Base-by-base conservation (phyloP, 2,888 invertebrate genomes). In the Ptycholaimellus sp. region DNA sequence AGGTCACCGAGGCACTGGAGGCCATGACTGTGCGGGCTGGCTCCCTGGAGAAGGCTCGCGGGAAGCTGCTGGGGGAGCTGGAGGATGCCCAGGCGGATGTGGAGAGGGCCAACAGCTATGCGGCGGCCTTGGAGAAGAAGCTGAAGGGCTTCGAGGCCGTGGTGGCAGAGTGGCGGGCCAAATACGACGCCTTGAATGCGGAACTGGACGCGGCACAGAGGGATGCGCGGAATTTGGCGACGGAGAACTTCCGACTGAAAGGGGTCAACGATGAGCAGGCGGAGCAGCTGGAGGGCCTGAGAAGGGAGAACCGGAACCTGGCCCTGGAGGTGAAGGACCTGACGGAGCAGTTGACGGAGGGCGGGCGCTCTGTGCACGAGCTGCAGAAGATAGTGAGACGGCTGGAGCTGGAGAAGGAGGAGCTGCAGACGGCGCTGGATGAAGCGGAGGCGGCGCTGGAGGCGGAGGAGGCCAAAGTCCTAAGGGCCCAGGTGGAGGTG, bases 141-240 rank as follows among this genome's bases (percentile, higher is more conserved):
- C 90, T 93, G 70, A 87, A 90, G 70, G 82, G 82, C 53, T 96
- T 96, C 72, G 96, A 96, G 73, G 90, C 90, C 70, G 85, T 90
- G 69, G 80, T 93, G 63, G 78, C 81, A 54, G 96, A 96, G 75
- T 96, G 96, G 96, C 90, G 90, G 68, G 76, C 83, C 68, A 93
- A 93, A 72, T 61, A 81, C 59, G 85, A 90, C 60, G 93, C 93
- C 65, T 72, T 87, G 56, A 78, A 82, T 46, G 79, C 81, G 56
- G 96, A 96, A 65, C 73, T 96, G 46, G 96, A 96, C 60, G 85
- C 83, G 59, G 83, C 85, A 65, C 90, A 93, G 68, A 85, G 90
- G 69, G 96, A 96, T 67, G 83, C 85, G 74, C 78, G 96, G 66
- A 87, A 90, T 73, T 85, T 87, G 70, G 85, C 87, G 64, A 93